Conservation (phyloP, 1,140 invertebrate species). For the Ectropis grisescens region DNA sequence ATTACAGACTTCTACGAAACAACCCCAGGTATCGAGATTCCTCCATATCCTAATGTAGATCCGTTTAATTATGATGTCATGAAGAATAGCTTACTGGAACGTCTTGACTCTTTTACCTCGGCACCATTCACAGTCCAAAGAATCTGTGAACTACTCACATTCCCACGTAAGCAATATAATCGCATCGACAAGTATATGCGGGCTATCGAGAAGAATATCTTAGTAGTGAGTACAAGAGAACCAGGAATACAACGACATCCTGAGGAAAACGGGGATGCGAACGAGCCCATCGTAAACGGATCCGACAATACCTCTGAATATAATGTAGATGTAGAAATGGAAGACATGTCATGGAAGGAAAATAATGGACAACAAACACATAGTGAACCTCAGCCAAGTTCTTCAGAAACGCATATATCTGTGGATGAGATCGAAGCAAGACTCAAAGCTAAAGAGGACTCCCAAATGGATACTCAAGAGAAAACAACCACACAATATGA, state of each 20-base stretch:
- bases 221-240: slow-evolving; percentile 96
- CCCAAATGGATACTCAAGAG: slow-evolving; percentile 28
- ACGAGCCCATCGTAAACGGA: slow-evolving; percentile 72
- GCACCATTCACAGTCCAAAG: slow-evolving; percentile 97
- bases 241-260: slow-evolving; percentile 75
- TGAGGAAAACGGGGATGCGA: slow-evolving; percentile 77
- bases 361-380: slow-evolving; percentile 27
- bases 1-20: slow-evolving; percentile 90
- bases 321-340: slow-evolving; percentile 79
- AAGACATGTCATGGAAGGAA: slow-evolving; percentile 74
- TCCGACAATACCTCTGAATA: slow-evolving; percentile 73
- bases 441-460: slow-evolving; percentile 36
- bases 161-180: slow-evolving; percentile 94
- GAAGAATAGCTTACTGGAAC: slow-evolving; percentile 87
- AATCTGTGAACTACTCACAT: slow-evolving; percentile 92
- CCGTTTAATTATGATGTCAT: slow-evolving; percentile 92
- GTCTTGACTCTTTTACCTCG: slow-evolving; percentile 86
- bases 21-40: slow-evolving; percentile 80
- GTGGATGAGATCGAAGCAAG: slow-evolving; percentile 48
- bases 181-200: slow-evolving; percentile 96
- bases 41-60: slow-evolving; percentile 90
- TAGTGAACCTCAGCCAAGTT: slow-evolving; percentile 50
- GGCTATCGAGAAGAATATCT: slow-evolving; percentile 93
- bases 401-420: slow-evolving; percentile 50
- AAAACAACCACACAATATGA: slow-evolving; percentile 36